A percentile compares a stretch with the other conserved stretches of the same genome.
Conservation (phyloP, 1,140 invertebrate species). For the Harlomillsia oculata region DNA sequence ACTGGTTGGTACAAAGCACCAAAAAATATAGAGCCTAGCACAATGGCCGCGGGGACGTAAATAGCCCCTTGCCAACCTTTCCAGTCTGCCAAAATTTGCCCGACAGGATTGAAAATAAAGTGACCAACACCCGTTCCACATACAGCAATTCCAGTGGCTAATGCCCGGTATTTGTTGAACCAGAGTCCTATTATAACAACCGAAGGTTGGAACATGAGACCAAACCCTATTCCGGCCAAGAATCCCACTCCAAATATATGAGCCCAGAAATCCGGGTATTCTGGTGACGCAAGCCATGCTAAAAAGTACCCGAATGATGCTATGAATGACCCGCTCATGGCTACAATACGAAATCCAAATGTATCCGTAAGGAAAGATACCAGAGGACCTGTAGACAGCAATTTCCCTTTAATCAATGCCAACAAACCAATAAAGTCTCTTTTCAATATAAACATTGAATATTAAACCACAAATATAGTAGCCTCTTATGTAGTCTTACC, state of each 20-base stretch:
- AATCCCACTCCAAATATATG: conserved; percentile 13
- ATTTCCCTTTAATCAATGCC: too few species aligned
- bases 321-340: conserved; percentile 4
- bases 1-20: background rate
- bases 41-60: background rate
- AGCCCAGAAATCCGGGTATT: background rate
- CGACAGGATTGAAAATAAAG: background rate
- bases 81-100: background rate
- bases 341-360: conserved; percentile 18
- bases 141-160: conserved; percentile 28
- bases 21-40: background rate
- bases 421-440: too few species aligned
- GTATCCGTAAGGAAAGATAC: conserved; percentile 13
- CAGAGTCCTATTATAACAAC: conserved; percentile 16
- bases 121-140: conserved; percentile 23
- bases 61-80: conserved; percentile 10
- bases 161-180: conserved; percentile 15
- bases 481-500: conserved; percentile 4
- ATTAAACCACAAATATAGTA: background rate
- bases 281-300: conserved; percentile 6
- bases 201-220: conserved; percentile 17
- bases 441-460: too few species aligned
- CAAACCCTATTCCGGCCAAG: conserved; percentile 17
- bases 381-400: conserved; percentile 9
- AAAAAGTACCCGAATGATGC: conserved; percentile 7